Evolutionary conservation across 2,797 vertebrate species (phyloP).

Genomic region (Smutsia gigantea): DNA sequence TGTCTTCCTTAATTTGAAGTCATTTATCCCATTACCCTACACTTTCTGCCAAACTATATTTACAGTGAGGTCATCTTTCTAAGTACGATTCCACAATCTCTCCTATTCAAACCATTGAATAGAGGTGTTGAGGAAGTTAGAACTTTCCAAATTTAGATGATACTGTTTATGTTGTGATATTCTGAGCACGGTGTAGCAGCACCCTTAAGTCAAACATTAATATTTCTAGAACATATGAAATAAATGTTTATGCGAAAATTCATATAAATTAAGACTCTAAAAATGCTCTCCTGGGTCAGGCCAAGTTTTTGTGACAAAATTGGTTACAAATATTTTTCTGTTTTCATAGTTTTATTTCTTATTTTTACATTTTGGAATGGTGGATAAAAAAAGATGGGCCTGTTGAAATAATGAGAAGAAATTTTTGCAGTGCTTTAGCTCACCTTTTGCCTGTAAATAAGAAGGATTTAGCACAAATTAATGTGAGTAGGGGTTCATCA

Average conservation of each 20-base stretch:
- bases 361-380: neutral
- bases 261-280: neutral
- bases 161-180: neutral
- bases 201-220: neutral
- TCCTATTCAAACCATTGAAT: neutral
- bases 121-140: neutral
- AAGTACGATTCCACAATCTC: neutral
- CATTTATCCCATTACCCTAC: neutral
- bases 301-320: neutral
- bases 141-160: neutral
- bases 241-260: neutral
- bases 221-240: slow-evolving; percentile 10
- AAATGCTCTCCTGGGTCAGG: neutral
- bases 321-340: neutral
- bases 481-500: neutral
- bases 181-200: neutral
- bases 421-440: neutral
- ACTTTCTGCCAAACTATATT: neutral
- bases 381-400: neutral
- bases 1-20: neutral
- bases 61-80: neutral
- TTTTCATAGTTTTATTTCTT: slow-evolving; percentile 7
- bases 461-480: neutral
- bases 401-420: neutral
- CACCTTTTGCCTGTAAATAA: neutral